Evolutionary conservation across 2,113 vertebrate species (phyloP), one percentile per base, ranked within the genome.

Genomic region (Etheostoma spectabile): DNA sequence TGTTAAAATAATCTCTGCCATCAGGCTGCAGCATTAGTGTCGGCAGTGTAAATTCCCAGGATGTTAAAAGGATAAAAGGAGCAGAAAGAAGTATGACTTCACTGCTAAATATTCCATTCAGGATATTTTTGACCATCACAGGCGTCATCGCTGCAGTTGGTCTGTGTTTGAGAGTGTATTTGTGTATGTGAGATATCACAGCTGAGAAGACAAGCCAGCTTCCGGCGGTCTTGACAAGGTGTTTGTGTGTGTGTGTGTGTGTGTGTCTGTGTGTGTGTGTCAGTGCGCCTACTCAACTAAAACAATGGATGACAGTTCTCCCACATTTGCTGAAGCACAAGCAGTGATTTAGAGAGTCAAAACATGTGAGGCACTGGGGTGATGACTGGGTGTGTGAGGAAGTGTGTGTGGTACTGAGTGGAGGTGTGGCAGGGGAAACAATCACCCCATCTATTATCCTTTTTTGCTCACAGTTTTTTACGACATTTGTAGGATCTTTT

Each of bases 141-240:
- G 74, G 68, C 91, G 88, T 93, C 93, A 93, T 88, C 71, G 22
- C 87, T 57, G 79, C 88, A 83, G 86, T 89, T 60, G 77, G 83
- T 84, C 75, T 78, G 35, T 83, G 86, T 90, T 83, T 73, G 77
- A 80, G 82, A 80, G 78, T 64, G 81, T 81, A 84, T 89, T 85
- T 86, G 69, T 88, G 85, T 68, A 84, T 88, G 80, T 89, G 90
- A 83, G 85, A 86, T 80, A 88, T 91, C 90, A 78, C 89, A 91
- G 92, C 89, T 91, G 89, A 92, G 83, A 82, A 64, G 82, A 89
- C 76, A 87, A 71, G 61, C 80, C 67, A 66, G 79, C 71, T 90
- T 92, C 90, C 80, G 79, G 83, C 80, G 79, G 83, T 89, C 75
- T 78, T 48, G 22, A 67, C 68, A 65, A 79, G 35, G 55, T 72